Conservation (phyloP, 2,888 invertebrate species). For the Heteromyza rotundicornis region DNA sequence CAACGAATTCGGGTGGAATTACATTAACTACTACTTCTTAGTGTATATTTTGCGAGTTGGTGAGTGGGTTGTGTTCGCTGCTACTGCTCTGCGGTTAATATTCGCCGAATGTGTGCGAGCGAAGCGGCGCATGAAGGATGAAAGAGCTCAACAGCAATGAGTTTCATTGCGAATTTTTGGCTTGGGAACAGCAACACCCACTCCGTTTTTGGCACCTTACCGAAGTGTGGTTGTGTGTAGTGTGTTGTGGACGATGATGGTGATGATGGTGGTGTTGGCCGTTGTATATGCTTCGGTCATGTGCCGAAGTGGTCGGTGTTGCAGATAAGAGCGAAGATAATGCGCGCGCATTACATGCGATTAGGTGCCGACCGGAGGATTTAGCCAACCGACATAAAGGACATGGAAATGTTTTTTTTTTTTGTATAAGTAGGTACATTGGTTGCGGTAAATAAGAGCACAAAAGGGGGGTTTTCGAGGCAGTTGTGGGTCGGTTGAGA, state of each 20-base stretch:
- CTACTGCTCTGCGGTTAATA: constrained; percentile 17
- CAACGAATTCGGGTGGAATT: constrained; percentile 56
- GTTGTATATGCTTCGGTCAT: constrained; percentile 20
- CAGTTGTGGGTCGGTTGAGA: too few species aligned
- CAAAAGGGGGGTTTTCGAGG: too few species aligned
- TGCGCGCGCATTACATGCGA: constrained; percentile 64
- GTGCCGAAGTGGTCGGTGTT: constrained; percentile 29
- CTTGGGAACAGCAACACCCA: constrained; percentile 43
- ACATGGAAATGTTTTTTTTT: too few species aligned
- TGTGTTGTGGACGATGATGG: too few species aligned
- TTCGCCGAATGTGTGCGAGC: constrained; percentile 38
- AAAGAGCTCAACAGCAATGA: constrained; percentile 41
- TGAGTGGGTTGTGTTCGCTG: constrained; percentile 1
- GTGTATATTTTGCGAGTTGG: not conserved
- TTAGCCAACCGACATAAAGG: constrained; percentile 57
- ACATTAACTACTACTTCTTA: constrained; percentile 21
- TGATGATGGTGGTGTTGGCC: constrained; percentile 42
- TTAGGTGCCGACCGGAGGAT: constrained; percentile 57
- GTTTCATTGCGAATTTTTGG: constrained; percentile 41
- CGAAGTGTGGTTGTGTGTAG: constrained; percentile 28
- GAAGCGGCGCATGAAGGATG: constrained; percentile 40
- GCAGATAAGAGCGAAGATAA: constrained; percentile 60
- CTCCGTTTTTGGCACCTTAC: constrained; percentile 48
- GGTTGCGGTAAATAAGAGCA: too few species aligned
- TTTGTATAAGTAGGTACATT: too few species aligned